These are phyloP conservation scores for Uria lomvia DNA, from an alignment of 2,113 vertebrate genomes.

Conservation along the genomic window DNA sequence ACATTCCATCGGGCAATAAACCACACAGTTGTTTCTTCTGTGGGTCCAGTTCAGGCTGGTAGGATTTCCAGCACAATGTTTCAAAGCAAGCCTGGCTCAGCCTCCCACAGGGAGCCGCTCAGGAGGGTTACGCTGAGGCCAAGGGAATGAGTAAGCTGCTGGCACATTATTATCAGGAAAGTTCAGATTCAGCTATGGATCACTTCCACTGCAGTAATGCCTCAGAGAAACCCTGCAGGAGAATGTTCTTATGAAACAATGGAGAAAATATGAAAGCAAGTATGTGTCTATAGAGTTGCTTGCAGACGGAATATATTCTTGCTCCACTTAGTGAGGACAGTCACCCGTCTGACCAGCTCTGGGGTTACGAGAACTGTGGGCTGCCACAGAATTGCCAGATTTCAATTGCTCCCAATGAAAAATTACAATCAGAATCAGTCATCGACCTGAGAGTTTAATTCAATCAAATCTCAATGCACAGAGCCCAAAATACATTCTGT, in stretches of 20 bases:
- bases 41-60: not conserved
- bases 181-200: not conserved
- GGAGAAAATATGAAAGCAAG: not conserved
- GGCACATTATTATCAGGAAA: not conserved
- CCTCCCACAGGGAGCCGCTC: not conserved
- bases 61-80: not conserved
- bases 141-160: not conserved
- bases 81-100: not conserved
- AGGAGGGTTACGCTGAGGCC: not conserved
- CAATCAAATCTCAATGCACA: not conserved
- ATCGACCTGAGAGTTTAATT: not conserved
- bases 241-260: not conserved
- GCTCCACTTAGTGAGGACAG: not conserved
- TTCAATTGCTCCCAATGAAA: not conserved
- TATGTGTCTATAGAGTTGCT: accelerated
- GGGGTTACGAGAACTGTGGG: not conserved
- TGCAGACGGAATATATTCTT: not conserved
- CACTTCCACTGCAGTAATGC: not conserved
- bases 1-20: not conserved
- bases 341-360: not conserved
- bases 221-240: not conserved
- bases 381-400: not conserved
- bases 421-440: not conserved
- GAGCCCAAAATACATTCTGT: not conserved
- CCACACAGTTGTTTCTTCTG: not conserved